phyloP scores from a whole-genome alignment of 2,888 invertebrate species.

The Synergus japonicus region DNA sequence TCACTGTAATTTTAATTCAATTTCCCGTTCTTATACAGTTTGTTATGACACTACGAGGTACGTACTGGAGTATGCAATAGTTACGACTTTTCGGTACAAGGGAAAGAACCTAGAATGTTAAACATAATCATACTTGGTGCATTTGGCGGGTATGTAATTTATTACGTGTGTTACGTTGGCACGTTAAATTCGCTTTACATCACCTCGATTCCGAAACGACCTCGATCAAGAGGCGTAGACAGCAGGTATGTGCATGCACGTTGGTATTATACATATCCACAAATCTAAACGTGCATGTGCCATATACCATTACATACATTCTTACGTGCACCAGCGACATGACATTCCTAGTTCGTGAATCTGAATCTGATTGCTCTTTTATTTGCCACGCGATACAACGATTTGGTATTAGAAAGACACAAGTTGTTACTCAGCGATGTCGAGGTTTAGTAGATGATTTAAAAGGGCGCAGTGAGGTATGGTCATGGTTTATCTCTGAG shows the following conservation, averaged over 20 bases:
- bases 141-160: slow-evolving; percentile 22
- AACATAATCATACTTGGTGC: slow-evolving; percentile 32
- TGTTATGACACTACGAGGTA: neutral
- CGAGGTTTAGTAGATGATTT: slow-evolving; percentile 35
- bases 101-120: slow-evolving; percentile 25
- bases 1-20: neutral
- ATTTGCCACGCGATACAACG: slow-evolving; percentile 12
- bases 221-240: slow-evolving; percentile 30
- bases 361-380: slow-evolving; percentile 23
- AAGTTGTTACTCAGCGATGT: neutral
- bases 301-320: neutral
- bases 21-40: neutral
- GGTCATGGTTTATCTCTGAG: slow-evolving; percentile 60
- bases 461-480: slow-evolving; percentile 55
- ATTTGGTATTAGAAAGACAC: slow-evolving; percentile 17
- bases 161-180: slow-evolving; percentile 36
- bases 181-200: slow-evolving; percentile 39
- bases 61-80: neutral
- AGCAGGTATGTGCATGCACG: neutral
- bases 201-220: slow-evolving; percentile 39
- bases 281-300: neutral
- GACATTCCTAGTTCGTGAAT: slow-evolving; percentile 19
- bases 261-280: neutral
- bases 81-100: neutral
- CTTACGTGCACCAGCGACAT: neutral